Percentiles rank a stretch among this genome's conserved stretches.
phyloP scores from a whole-genome alignment of 1,140 invertebrate species.

The Hyposmocoma kahamanoa region DNA sequence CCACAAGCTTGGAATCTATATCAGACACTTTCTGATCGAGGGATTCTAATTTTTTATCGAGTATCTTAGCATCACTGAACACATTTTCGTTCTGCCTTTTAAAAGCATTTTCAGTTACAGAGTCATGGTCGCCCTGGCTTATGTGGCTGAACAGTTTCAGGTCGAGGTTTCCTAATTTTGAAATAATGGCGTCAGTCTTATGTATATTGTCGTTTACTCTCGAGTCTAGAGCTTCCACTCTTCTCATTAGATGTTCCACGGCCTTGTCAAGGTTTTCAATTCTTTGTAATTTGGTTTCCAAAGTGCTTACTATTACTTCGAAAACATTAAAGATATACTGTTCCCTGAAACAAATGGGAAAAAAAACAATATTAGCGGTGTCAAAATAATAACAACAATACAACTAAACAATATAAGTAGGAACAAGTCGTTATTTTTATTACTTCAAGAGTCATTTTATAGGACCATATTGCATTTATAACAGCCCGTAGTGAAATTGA shows the following conservation, averaged over 20 bases:
- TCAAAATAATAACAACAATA: not conserved
- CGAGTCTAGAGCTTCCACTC: slow-evolving; percentile 86
- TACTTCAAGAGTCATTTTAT: not conserved
- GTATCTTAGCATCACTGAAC: slow-evolving; percentile 52
- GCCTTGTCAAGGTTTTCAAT: slow-evolving; percentile 91
- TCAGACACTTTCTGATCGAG: slow-evolving; percentile 87
- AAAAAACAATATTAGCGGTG: not conserved
- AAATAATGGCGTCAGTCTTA: slow-evolving; percentile 87
- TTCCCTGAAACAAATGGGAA: slow-evolving; percentile 80
- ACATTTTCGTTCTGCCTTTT: slow-evolving; percentile 42
- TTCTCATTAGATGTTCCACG: slow-evolving; percentile 87
- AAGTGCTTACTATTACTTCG: slow-evolving; percentile 89
- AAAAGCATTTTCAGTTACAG: slow-evolving; percentile 38
- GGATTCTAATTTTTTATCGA: slow-evolving; percentile 79
- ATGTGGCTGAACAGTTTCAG: slow-evolving; percentile 79
- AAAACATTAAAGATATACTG: slow-evolving; percentile 92
- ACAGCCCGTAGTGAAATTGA: slow-evolving; percentile 15
- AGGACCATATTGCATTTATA: not conserved
- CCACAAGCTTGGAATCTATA: slow-evolving; percentile 85
- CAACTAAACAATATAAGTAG: not conserved
- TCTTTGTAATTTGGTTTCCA: slow-evolving; percentile 89
- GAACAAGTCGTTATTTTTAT: not conserved
- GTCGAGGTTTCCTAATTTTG: slow-evolving; percentile 82
- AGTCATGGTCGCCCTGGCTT: slow-evolving; percentile 38
- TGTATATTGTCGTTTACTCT: slow-evolving; percentile 87